Percentiles rank a stretch among this genome's conserved stretches.
Evolutionary conservation across 2,113 vertebrate genomes (phyloP).

Genomic region (Anguilla japonica): DNA sequence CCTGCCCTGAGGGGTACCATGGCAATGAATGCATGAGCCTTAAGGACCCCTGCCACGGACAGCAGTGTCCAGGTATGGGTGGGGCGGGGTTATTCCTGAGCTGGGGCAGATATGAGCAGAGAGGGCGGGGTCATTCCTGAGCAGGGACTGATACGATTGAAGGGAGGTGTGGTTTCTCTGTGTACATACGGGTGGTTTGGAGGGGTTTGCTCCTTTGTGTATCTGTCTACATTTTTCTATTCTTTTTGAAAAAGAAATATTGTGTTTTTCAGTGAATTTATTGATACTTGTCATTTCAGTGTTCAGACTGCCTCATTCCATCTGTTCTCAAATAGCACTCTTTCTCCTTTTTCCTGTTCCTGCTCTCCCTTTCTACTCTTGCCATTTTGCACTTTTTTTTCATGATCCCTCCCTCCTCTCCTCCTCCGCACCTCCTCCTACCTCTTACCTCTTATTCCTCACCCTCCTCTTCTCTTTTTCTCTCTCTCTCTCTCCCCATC

Average conservation of each 20-base stretch:
- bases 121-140: too few species aligned
- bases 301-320: too few species aligned
- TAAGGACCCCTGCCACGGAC: constrained; percentile 63
- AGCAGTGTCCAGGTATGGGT: constrained; percentile 68
- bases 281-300: neutral
- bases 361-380: neutral
- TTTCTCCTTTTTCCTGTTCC: neutral
- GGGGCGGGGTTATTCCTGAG: neutral
- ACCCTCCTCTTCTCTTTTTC: neutral
- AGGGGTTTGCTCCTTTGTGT: too few species aligned
- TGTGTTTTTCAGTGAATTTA: too few species aligned
- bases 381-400: neutral
- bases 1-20: constrained; percentile 68
- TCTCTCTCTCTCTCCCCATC: neutral
- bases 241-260: too few species aligned
- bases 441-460: neutral
- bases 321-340: too few species aligned
- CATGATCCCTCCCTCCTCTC: neutral
- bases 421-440: neutral
- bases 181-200: too few species aligned
- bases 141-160: too few species aligned
- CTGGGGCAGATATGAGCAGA: neutral
- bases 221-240: too few species aligned
- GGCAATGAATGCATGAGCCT: constrained; percentile 65
- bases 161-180: neutral